A percentile compares a stretch with the other conserved stretches of the same genome.
Evolutionary conservation across 2,888 invertebrate species (phyloP).

Genomic region (Dryocosmus kuriphilus): DNA sequence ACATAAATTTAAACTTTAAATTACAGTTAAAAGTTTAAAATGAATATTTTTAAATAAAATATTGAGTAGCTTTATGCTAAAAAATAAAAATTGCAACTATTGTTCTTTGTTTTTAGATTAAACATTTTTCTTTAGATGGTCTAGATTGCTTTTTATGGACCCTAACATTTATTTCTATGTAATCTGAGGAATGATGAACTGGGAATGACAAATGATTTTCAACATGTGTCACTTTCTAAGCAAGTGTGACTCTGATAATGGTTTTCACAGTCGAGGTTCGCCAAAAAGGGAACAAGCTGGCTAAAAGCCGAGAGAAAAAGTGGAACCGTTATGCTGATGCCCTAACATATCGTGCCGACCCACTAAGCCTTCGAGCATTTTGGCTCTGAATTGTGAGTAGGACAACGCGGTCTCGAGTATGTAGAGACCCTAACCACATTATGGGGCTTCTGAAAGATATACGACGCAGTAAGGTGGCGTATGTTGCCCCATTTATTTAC

Average conservation of each 20-base stretch:
- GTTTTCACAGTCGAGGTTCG: slow-evolving; percentile 41
- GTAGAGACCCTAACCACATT: slow-evolving; percentile 57
- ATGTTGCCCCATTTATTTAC: slow-evolving; percentile 40
- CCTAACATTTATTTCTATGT: not conserved
- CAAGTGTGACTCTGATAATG: slow-evolving; percentile 45
- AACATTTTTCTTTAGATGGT: not conserved
- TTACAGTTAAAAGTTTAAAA: too few species aligned
- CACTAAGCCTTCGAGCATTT: slow-evolving; percentile 47
- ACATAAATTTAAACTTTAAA: too few species aligned
- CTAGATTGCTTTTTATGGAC: not conserved
- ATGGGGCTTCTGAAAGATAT: slow-evolving; percentile 45
- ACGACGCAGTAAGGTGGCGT: slow-evolving; percentile 47
- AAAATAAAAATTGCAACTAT: not conserved
- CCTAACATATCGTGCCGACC: slow-evolving; percentile 61
- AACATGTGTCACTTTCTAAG: not conserved
- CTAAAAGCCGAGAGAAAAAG: slow-evolving; percentile 64
- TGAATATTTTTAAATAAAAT: not conserved
- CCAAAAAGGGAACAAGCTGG: slow-evolving; percentile 54
- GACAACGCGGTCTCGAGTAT: slow-evolving; percentile 49
- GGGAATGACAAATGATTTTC: slow-evolving; percentile 8
- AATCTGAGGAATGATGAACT: not conserved
- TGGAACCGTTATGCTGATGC: slow-evolving; percentile 66
- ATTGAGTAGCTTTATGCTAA: not conserved
- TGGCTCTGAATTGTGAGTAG: slow-evolving; percentile 59
- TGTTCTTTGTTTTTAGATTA: not conserved